Conservation (phyloP, 1,140 invertebrate species). For the Trinorchestia longiramus region DNA sequence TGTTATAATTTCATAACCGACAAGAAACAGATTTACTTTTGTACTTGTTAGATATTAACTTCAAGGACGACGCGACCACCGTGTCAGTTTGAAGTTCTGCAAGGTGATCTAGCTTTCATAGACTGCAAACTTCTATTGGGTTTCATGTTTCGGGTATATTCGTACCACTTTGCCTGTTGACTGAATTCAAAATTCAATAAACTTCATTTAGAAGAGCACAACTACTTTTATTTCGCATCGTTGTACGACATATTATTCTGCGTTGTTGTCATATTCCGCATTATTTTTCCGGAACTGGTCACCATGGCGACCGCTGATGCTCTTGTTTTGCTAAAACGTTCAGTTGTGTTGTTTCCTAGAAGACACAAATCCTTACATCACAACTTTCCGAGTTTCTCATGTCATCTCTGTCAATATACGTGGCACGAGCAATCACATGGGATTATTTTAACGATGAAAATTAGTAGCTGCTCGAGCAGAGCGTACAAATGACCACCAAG, state of each 20-base stretch:
- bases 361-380: not conserved
- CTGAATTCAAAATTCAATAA: too few species aligned
- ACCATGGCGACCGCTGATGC: not conserved
- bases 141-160: too few species aligned
- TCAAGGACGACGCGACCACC: too few species aligned
- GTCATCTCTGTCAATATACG: not conserved
- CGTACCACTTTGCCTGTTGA: too few species aligned
- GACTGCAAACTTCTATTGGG: too few species aligned
- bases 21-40: too few species aligned
- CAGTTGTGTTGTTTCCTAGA: not conserved
- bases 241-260: not conserved
- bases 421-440: not conserved
- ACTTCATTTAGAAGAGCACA: too few species aligned
- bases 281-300: not conserved
- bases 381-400: not conserved
- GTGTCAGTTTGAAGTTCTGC: too few species aligned
- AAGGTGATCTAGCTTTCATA: too few species aligned
- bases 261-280: not conserved
- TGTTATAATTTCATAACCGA: too few species aligned
- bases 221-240: not conserved
- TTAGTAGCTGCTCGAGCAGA: not conserved
- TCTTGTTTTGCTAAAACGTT: not conserved
- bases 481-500: too few species aligned
- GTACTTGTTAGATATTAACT: too few species aligned
- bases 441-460: not conserved